These are phyloP conservation scores for Belonocnema kinseyi DNA, from an alignment of 1,140 invertebrate species.

Conservation along the genomic window DNA sequence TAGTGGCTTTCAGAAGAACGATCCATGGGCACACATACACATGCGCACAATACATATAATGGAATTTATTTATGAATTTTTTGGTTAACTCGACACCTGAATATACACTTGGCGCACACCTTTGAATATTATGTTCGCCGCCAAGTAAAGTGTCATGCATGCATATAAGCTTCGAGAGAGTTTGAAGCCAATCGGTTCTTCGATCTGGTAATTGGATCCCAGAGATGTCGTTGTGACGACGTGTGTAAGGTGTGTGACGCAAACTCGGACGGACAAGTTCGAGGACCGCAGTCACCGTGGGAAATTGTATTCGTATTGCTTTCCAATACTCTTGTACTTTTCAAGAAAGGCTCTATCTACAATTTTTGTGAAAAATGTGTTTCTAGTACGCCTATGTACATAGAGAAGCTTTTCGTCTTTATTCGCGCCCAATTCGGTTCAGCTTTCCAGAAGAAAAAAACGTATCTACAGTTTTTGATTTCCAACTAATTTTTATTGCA, in stretches of 20 bases:
- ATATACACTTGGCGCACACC: not conserved
- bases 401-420: too few relatives aligned
- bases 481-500: too few relatives aligned
- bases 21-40: too few relatives aligned
- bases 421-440: too few relatives aligned
- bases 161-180: constrained; percentile 32
- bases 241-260: constrained; percentile 51
- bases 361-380: too few relatives aligned
- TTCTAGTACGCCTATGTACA: too few relatives aligned
- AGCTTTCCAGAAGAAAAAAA: too few relatives aligned
- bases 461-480: too few relatives aligned
- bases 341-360: too few relatives aligned
- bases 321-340: too few relatives aligned
- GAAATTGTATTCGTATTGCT: constrained; percentile 47
- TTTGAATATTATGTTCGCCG: constrained; percentile 4
- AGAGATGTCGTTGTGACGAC: constrained; percentile 46
- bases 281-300: constrained; percentile 53
- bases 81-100: not conserved
- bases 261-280: constrained; percentile 53
- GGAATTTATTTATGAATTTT: not conserved
- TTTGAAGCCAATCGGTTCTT: constrained; percentile 49
- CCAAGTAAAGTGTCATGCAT: not conserved
- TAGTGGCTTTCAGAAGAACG: too few relatives aligned
- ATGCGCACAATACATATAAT: not conserved
- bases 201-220: constrained; percentile 59